Evolutionary conservation across 2,113 vertebrate genomes (phyloP).

Genomic region (Addax nasomaculatus): DNA sequence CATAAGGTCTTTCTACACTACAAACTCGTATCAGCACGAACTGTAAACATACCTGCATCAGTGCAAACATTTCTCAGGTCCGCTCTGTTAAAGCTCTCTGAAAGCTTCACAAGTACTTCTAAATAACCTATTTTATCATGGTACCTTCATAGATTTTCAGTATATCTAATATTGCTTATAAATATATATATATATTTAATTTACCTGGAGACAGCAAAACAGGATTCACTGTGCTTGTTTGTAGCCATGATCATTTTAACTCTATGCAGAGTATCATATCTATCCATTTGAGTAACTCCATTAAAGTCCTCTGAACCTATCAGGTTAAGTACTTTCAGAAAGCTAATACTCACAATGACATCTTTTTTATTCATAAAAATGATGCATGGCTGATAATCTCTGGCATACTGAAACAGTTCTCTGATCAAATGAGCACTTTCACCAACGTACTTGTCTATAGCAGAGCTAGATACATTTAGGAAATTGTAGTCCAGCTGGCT

Average conservation of each 20-base stretch:
- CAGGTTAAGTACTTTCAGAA: slow-evolving; percentile 91
- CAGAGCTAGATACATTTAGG: slow-evolving; percentile 92
- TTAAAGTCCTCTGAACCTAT: slow-evolving; percentile 93
- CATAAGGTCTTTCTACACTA: slow-evolving; percentile 88
- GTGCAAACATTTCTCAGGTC: slow-evolving; percentile 93
- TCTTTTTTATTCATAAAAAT: slow-evolving; percentile 96
- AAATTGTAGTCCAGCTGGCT: slow-evolving; percentile 94
- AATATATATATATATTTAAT: slow-evolving; percentile 76
- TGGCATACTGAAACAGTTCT: slow-evolving; percentile 95
- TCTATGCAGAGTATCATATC: slow-evolving; percentile 92
- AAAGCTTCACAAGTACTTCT: slow-evolving; percentile 92
- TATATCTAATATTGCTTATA: slow-evolving; percentile 91
- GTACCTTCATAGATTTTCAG: slow-evolving; percentile 91
- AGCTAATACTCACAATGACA: slow-evolving; percentile 91
- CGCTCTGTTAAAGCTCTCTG: slow-evolving; percentile 91
- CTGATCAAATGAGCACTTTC: slow-evolving; percentile 93
- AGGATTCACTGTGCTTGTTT: slow-evolving; percentile 89
- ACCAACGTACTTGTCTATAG: slow-evolving; percentile 92
- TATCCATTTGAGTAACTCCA: slow-evolving; percentile 97
- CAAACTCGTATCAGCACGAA: slow-evolving; percentile 84
- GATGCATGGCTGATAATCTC: slow-evolving; percentile 93
- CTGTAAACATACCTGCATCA: slow-evolving; percentile 91
- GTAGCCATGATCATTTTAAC: slow-evolving; percentile 97
- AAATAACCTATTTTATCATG: slow-evolving; percentile 88
- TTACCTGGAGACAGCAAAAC: slow-evolving; percentile 90